Percentiles rank a stretch among this genome's conserved stretches.
phyloP scores from a whole-genome alignment of 2,113 vertebrate genomes.

The Atractosteus spatula region DNA sequence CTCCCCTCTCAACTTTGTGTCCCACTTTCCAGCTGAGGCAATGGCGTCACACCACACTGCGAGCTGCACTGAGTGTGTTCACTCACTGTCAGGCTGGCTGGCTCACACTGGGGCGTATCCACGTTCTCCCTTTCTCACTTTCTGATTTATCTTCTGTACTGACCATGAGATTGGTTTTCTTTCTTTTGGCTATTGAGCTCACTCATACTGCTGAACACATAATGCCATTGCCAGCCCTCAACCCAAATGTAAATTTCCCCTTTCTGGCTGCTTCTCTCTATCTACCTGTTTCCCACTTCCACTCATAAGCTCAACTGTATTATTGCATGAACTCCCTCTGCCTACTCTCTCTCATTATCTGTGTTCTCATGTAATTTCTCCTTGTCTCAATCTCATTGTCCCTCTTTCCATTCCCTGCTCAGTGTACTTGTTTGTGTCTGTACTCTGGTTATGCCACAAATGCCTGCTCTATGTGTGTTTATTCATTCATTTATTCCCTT shows the following conservation, averaged over 20 bases:
- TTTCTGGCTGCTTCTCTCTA: neutral
- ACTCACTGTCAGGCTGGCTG: too few relatives aligned
- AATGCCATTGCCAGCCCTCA: conserved; percentile 17
- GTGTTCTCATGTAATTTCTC: conserved; percentile 3
- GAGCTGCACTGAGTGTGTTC: too few relatives aligned
- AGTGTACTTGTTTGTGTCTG: too few relatives aligned
- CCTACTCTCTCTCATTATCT: conserved; percentile 17
- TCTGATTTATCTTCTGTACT: conserved; percentile 3
- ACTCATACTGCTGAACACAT: conserved; percentile 37
- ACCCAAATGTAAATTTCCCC: neutral
- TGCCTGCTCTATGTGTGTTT: too few relatives aligned
- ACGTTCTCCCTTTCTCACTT: conserved; percentile 9
- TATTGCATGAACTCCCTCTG: neutral
- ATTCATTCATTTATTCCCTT: too few relatives aligned
- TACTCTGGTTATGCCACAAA: too few relatives aligned
- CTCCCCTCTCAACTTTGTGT: conserved; percentile 24
- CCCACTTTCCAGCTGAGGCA: conserved; percentile 8
- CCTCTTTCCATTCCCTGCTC: conserved; percentile 13
- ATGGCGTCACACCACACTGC: too few relatives aligned
- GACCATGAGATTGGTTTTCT: too few relatives aligned
- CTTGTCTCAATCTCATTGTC: conserved; percentile 11
- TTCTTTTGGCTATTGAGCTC: conserved; percentile 30
- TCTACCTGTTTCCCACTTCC: conserved; percentile 13
- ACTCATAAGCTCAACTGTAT: neutral
- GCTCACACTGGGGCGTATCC: too few relatives aligned